Percentiles rank a stretch among this genome's conserved stretches.
phyloP scores from a whole-genome alignment of 2,113 vertebrate genomes.

The Eleginops maclovinus region DNA sequence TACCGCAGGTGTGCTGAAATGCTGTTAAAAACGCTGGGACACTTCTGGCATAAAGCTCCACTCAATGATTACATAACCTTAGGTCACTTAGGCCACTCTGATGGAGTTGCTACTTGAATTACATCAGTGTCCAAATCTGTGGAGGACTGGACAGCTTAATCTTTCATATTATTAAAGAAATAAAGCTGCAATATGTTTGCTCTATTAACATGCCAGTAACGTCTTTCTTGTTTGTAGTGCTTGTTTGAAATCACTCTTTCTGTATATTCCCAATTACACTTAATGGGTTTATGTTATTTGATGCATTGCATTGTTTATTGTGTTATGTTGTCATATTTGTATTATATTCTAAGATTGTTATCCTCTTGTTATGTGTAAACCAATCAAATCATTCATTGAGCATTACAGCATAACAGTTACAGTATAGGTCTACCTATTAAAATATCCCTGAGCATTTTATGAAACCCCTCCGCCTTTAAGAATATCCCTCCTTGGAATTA shows the following conservation, averaged over 20 bases:
- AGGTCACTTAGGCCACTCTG: slow-evolving; percentile 28
- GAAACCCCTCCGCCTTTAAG: background rate
- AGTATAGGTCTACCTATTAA: background rate
- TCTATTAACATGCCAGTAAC: background rate
- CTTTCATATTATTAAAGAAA: background rate
- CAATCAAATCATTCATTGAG: background rate
- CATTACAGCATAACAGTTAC: too few relatives aligned
- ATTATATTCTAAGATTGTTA: too few relatives aligned
- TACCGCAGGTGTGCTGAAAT: slow-evolving; percentile 24
- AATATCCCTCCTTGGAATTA: background rate
- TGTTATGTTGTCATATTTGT: background rate
- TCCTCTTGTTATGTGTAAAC: background rate
- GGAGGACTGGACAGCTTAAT: slow-evolving; percentile 13
- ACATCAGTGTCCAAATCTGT: slow-evolving; percentile 41
- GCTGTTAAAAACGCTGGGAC: slow-evolving; percentile 23
- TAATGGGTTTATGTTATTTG: background rate
- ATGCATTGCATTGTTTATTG: background rate
- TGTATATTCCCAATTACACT: background rate
- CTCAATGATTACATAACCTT: slow-evolving; percentile 42
- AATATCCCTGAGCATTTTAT: background rate
- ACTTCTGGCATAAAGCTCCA: slow-evolving; percentile 35
- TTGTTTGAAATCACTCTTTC: background rate
- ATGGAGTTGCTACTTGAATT: slow-evolving; percentile 40
- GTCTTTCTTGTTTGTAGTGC: background rate
- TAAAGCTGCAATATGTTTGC: background rate